phyloP scores from a whole-genome alignment of 2,888 invertebrate species.

The Eupithecia subfuscata region DNA sequence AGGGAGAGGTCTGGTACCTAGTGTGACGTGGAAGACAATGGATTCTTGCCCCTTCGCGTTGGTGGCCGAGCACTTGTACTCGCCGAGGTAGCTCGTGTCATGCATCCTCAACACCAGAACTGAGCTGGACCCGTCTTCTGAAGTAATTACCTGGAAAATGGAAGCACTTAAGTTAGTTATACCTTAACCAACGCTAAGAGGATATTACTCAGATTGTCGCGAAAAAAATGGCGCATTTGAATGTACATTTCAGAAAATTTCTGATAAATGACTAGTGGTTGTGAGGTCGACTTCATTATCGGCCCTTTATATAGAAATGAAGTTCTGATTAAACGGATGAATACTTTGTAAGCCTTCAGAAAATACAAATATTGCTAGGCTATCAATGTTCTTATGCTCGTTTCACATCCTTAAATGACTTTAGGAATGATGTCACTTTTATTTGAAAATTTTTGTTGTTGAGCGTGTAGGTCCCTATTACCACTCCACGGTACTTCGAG shows the following conservation, averaged over 20 bases:
- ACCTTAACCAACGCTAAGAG: neutral
- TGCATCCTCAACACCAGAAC: constrained; percentile 66
- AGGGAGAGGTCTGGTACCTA: constrained; percentile 68
- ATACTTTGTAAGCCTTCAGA: neutral
- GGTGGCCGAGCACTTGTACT: constrained; percentile 70
- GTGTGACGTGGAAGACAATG: constrained; percentile 69
- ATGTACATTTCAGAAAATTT: neutral
- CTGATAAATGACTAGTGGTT: neutral
- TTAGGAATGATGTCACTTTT: neutral
- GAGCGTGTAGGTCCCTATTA: too few species aligned
- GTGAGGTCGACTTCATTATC: neutral
- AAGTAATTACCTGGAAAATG: constrained; percentile 56
- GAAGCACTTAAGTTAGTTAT: neutral
- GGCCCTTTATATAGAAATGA: neutral
- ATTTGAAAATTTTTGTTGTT: too few species aligned
- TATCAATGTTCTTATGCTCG: neutral
- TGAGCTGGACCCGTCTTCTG: constrained; percentile 65
- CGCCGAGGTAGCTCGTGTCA: constrained; percentile 60
- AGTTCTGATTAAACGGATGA: too few species aligned
- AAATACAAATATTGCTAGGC: neutral
- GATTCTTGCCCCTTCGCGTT: constrained; percentile 67
- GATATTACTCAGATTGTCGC: neutral
- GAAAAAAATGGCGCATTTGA: neutral
- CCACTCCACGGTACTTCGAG: too few species aligned
- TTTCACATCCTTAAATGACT: neutral